A percentile compares a stretch with the other conserved stretches of the same genome.
Conservation (phyloP, 2,797 vertebrate genomes). For the Gymnothorax javanicus region DNA sequence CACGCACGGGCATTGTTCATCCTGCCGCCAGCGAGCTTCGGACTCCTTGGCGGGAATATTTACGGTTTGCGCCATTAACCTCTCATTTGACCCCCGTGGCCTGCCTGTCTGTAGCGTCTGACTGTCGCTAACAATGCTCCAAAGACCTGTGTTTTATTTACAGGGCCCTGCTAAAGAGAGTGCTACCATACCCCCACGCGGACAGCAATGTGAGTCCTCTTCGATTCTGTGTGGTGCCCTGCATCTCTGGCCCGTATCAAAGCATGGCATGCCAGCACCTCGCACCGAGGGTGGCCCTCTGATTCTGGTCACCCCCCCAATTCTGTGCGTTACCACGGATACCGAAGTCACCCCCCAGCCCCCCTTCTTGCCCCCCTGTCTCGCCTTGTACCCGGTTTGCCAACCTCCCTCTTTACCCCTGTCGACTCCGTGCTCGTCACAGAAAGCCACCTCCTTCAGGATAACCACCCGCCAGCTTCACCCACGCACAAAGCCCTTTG, state of each 20-base stretch:
- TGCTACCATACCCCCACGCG: constrained; percentile 78
- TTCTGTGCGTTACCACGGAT: constrained; percentile 72
- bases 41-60: background rate
- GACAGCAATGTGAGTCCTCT: constrained; percentile 78
- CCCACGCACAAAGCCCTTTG: background rate
- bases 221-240: constrained; percentile 73
- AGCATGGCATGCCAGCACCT: constrained; percentile 72
- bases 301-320: constrained; percentile 19
- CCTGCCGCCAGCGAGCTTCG: background rate
- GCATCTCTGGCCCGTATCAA: constrained; percentile 64
- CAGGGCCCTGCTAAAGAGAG: constrained; percentile 79
- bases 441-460: background rate
- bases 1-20: background rate
- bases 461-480: background rate
- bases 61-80: background rate
- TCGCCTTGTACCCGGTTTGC: background rate
- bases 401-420: background rate
- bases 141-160: constrained; percentile 78
- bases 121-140: constrained; percentile 63
- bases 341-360: background rate
- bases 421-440: background rate
- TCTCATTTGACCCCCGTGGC: background rate
- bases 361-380: background rate
- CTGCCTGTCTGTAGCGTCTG: constrained; percentile 51
- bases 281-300: constrained; percentile 70